Conservation (phyloP, 2,888 invertebrate genomes). For the Drosophila melanosoma region DNA sequence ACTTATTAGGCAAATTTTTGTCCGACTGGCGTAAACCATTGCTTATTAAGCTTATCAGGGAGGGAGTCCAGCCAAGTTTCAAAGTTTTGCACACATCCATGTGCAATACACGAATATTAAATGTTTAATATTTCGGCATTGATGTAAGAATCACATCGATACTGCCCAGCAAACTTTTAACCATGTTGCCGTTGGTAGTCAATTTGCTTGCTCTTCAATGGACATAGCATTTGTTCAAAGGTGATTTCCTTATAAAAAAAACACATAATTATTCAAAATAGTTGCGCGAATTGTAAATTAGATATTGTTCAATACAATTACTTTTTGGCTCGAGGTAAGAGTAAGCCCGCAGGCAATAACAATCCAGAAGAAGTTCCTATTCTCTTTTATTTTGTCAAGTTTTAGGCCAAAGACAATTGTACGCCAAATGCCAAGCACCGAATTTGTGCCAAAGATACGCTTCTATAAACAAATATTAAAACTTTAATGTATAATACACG, state of each 20-base stretch:
- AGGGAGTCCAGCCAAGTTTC: too few relatives aligned
- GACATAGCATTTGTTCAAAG: neutral
- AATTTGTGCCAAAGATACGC: neutral
- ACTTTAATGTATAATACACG: neutral
- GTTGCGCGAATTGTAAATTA: neutral
- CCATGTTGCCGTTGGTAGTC: neutral
- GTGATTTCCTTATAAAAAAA: neutral
- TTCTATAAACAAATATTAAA: neutral
- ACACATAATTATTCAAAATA: neutral
- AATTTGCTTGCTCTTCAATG: neutral
- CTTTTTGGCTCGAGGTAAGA: neutral
- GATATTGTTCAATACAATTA: neutral
- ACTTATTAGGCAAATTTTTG: conserved; percentile 42
- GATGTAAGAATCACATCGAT: neutral
- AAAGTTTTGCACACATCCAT: neutral
- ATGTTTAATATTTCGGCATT: neutral
- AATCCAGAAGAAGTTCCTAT: neutral
- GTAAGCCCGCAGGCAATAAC: neutral
- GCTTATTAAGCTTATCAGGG: neutral
- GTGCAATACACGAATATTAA: neutral
- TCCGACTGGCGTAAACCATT: neutral
- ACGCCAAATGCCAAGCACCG: neutral
- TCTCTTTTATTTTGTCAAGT: neutral
- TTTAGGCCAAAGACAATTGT: neutral
- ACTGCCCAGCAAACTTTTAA: neutral